These are phyloP conservation scores for Bombus pascuorum DNA, from an alignment of 1,140 invertebrate genomes.

Conservation along the genomic window DNA sequence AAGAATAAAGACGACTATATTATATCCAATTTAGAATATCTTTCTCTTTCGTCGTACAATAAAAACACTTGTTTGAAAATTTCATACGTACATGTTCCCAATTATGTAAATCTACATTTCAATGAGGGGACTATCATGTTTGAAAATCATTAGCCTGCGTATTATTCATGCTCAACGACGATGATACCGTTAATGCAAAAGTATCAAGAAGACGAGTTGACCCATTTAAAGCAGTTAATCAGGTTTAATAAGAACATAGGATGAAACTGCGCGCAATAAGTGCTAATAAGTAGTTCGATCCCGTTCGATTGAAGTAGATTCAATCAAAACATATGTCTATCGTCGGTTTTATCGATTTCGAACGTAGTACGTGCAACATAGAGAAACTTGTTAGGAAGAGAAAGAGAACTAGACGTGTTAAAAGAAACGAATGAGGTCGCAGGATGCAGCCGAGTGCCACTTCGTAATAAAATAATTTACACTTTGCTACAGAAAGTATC, in stretches of 20 bases:
- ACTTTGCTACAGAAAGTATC: background rate
- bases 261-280: background rate
- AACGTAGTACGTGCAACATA: background rate
- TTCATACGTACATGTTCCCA: background rate
- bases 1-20: no score
- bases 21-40: no score
- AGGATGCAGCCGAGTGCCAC: background rate
- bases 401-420: background rate
- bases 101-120: background rate
- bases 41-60: no score
- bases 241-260: background rate
- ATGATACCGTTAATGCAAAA: constrained; percentile 29
- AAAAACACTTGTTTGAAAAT: background rate
- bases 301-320: background rate
- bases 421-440: background rate
- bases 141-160: background rate
- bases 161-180: constrained; percentile 7
- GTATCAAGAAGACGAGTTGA: background rate
- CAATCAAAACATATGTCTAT: background rate
- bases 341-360: background rate
- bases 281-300: background rate
- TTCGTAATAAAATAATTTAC: background rate
- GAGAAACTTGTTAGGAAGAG: background rate
- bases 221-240: constrained; percentile 24
- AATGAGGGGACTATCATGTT: background rate